Percentiles rank a stretch among this genome's conserved stretches.
phyloP scores from a whole-genome alignment of 2,888 invertebrate genomes.

The Amphimallon solstitiale region DNA sequence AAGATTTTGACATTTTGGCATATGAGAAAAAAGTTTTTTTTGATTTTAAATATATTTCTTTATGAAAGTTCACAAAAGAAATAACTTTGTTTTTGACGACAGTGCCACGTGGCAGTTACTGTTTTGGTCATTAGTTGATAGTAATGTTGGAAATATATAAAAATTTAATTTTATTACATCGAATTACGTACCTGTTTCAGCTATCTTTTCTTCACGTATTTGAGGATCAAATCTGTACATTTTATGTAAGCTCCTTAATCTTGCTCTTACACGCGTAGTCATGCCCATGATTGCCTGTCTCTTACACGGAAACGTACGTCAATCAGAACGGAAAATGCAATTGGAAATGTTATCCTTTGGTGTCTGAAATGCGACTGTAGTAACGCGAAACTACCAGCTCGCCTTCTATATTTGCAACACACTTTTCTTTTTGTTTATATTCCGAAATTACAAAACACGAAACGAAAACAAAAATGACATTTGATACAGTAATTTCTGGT shows the following conservation, averaged over 20 bases:
- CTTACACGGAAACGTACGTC: neutral
- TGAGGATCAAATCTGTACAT: slow-evolving; percentile 71
- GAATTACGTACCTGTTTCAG: slow-evolving; percentile 71
- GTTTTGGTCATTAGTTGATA: no score
- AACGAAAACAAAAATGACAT: slow-evolving; percentile 6
- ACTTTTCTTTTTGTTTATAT: slow-evolving; percentile 29
- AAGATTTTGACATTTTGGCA: no score
- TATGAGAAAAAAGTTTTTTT: no score
- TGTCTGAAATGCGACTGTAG: slow-evolving; percentile 15
- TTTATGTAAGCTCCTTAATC: slow-evolving; percentile 67
- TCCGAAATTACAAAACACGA: neutral
- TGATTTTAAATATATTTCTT: no score
- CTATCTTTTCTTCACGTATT: slow-evolving; percentile 74
- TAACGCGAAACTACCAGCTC: slow-evolving; percentile 1
- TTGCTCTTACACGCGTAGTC: slow-evolving; percentile 76
- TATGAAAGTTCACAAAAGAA: no score
- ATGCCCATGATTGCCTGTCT: slow-evolving; percentile 69
- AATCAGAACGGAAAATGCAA: neutral
- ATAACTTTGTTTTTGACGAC: no score
- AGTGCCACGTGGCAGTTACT: no score
- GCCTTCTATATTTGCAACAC: slow-evolving; percentile 26
- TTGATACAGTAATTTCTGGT: neutral
- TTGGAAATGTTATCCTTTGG: slow-evolving; percentile 16
- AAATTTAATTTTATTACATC: neutral
- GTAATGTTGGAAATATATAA: no score